Percentiles rank a stretch among this genome's conserved stretches.
Conservation (phyloP, 1,140 invertebrate species). For the Maconellicoccus hirsutus region DNA sequence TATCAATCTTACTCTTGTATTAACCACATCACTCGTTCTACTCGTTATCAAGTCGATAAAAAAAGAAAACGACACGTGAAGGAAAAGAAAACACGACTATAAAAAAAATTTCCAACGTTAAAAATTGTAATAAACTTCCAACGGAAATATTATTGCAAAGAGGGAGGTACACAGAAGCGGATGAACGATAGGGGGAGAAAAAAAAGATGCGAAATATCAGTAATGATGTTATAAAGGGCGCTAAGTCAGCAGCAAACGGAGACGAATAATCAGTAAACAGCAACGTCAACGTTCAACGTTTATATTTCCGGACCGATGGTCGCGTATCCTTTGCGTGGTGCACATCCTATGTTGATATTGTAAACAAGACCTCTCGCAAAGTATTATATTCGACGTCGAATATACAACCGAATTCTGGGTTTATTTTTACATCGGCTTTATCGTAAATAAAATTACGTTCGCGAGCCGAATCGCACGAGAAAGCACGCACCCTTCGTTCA, state of each 20-base stretch:
- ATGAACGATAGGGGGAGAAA: neutral
- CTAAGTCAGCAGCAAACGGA: slow-evolving; percentile 7
- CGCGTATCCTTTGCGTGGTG: neutral
- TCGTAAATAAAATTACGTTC: neutral
- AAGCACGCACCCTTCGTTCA: neutral
- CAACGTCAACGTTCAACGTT: slow-evolving; percentile 3
- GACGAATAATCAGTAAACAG: slow-evolving; percentile 8
- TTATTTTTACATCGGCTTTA: slow-evolving; percentile 4
- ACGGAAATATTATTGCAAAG: slow-evolving; percentile 2
- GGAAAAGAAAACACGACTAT: too few species aligned
- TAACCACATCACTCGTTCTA: too few species aligned
- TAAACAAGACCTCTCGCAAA: neutral
- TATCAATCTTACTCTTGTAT: too few species aligned
- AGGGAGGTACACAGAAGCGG: neutral
- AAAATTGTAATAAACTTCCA: slow-evolving; percentile 1
- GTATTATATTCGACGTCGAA: neutral
- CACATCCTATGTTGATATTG: slow-evolving; percentile 4
- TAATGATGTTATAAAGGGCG: slow-evolving; percentile 4
- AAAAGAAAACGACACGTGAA: too few species aligned
- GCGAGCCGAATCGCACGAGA: neutral
- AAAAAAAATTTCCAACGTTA: neutral
- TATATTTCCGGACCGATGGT: slow-evolving; percentile 7
- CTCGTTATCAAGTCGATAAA: too few species aligned
- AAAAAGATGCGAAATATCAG: neutral
- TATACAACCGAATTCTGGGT: neutral